Base-by-base conservation (phyloP, 53 echinoderm and acorn worm species). In the Patiria pectinifera region DNA sequence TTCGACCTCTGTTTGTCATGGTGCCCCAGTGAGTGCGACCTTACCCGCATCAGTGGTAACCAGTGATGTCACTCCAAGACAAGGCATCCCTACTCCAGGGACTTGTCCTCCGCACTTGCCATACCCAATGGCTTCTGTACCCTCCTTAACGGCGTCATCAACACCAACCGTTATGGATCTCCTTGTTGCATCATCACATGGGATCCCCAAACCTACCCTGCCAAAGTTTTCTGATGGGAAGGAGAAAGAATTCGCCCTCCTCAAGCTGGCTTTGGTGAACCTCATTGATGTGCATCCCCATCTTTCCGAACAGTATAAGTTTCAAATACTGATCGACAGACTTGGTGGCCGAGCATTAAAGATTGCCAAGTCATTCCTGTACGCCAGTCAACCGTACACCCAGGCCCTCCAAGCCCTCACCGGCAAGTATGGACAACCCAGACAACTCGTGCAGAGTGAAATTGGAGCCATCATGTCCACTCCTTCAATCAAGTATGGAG, bases 281-380 rank as follows among this genome's bases (percentile, higher is more conserved):
- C 85, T 85, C 45, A 11, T 85, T 22, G 47, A 85, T 43, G 70
- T 85, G 1, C 85, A n/a, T n/a, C n/a, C n/a, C n/a, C 25, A 11
- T 69, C 85, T 15, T 69, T 69, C 62, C 69, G 85, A 85, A 21
- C 85, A 85, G 21, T 85, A 85, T 45, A 85, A 85, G 70, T 85
- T 69, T 71, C 85, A 85, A 21, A 45, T 85, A 44, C 26, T 85
- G 69, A 60, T 83, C 61, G 83, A 83, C 83, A n/a, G 62, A 61
- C 83, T 60, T 12, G 83, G 83, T 22, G 83, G 83, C 13, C 61
- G 60, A 60, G 83, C 62, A 60, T 49, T 59, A 61, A 83, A 83
- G 22, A 63, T 83, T 59, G 61, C 62, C 24, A 83, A 83, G 26
- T 59, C 83, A 10, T 83, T 83, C 61, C 59, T 83, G 83, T 83